Evolutionary conservation across 2,113 vertebrate genomes (phyloP), one percentile per base, ranked within the genome.

Genomic region (Neogale vison): DNA sequence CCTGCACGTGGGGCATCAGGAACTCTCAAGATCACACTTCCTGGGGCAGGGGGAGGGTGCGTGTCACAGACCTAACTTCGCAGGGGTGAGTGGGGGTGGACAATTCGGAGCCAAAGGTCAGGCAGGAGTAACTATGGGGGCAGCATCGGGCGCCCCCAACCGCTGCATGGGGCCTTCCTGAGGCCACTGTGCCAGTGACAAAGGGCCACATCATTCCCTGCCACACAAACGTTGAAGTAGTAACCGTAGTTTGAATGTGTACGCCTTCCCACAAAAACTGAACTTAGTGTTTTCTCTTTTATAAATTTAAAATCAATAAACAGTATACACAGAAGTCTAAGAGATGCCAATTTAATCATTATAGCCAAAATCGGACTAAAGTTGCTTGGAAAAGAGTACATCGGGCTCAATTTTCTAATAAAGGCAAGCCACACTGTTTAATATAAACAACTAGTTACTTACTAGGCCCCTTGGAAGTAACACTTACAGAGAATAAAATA

Each of bases 181-280:
- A 23, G 0, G 0, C 36, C 71, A 26, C 69, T 13, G 0, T 1
- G 14, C n/a, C 6, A 24, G 26, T 20, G 14, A 65, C 67, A 24
- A 26, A 29, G 0, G 26, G 17, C 21, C 26, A 1, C 4, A 17
- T 20, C 42, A 2, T 21, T 4, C 69, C 65, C 61, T 74, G 74
- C 65, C 47, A 6, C 12, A 45, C 4, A 8, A 9, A 52, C 12
- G 24, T 5, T 50, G 39, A 17, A 18, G 18, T 23, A 13, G 8
- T 14, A 6, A 18, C 12, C 5, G 34, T 2, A 61, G 24, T 21
- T 2, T 20, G 55, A 90, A 39, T 57, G 34, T 65, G 0, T 65
- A 18, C n/a, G 3, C 65, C 55, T 55, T 47, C 18, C 9, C 67
- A 45, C 39, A 63, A 39, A 67, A 24, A 39, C 17, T 13, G 6